Percentiles rank a stretch among this genome's conserved stretches.
Conservation (phyloP, 1,140 invertebrate species). For the Nymphalis io region DNA sequence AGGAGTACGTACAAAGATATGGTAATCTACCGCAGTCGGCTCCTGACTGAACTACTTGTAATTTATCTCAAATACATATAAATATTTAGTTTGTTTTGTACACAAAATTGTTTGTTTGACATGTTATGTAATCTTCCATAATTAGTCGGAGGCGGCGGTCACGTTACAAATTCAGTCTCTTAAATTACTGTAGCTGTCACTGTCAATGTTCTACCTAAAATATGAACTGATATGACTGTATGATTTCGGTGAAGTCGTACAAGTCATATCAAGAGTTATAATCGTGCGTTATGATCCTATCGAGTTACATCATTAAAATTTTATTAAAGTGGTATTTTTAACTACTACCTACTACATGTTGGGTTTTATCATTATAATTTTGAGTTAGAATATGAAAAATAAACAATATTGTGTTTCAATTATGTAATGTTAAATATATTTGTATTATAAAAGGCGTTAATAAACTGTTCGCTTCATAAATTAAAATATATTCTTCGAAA, state of each 20-base stretch:
- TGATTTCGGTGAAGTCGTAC: conserved; percentile 34
- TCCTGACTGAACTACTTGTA: conserved; percentile 18
- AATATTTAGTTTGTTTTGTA: conserved; percentile 28
- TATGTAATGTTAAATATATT: too few species aligned
- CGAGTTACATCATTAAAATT: conserved; percentile 45
- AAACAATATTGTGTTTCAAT: too few species aligned
- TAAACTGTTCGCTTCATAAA: too few species aligned
- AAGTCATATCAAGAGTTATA: conserved; percentile 29
- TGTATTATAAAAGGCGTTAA: too few species aligned
- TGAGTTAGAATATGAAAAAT: too few species aligned
- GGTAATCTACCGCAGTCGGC: conserved; percentile 29
- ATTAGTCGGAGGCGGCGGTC: conserved; percentile 3
- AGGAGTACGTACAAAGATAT: conserved; percentile 45
- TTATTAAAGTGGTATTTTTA: conserved; percentile 29
- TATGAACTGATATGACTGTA: conserved; percentile 25
- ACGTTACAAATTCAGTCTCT: background rate
- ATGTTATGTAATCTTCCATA: conserved; percentile 14
- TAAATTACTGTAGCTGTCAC: conserved; percentile 18
- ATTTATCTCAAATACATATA: conserved; percentile 30
- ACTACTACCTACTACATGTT: background rate
- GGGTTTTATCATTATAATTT: too few species aligned
- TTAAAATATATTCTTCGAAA: background rate
- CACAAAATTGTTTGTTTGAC: background rate
- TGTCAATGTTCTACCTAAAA: conserved; percentile 16
- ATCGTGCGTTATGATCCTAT: conserved; percentile 40